Conservation (phyloP, 2,888 invertebrate genomes). For the Nemotelus nigrinus region DNA sequence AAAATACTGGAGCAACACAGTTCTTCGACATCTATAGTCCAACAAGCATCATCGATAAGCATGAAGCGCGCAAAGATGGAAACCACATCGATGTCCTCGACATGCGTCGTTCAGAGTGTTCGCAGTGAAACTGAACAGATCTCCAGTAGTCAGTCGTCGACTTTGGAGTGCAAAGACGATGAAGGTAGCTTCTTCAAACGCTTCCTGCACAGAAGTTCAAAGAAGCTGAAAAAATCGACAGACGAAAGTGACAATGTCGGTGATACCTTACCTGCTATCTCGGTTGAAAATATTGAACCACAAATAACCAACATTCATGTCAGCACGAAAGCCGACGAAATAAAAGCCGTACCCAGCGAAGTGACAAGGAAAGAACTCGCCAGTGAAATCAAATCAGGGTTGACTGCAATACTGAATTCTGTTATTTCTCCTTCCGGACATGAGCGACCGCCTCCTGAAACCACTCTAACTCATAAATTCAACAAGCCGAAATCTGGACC, state of each 20-base stretch:
- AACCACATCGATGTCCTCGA: constrained; percentile 33
- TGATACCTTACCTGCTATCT: constrained; percentile 50
- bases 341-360: constrained; percentile 63
- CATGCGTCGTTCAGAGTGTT: constrained; percentile 38
- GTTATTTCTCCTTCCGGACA: constrained; percentile 52
- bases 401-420: constrained; percentile 58
- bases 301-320: constrained; percentile 35
- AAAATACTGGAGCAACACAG: constrained; percentile 57
- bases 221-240: constrained; percentile 71
- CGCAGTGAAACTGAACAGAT: constrained; percentile 39
- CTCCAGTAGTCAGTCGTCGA: constrained; percentile 34
- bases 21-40: constrained; percentile 46
- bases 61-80: constrained; percentile 53
- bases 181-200: constrained; percentile 73
- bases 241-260: constrained; percentile 59
- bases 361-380: constrained; percentile 61
- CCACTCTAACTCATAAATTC: constrained; percentile 67
- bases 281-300: constrained; percentile 1
- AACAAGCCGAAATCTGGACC: constrained; percentile 66
- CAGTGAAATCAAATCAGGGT: constrained; percentile 58
- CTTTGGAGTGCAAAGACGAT: constrained; percentile 53
- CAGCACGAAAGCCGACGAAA: constrained; percentile 59
- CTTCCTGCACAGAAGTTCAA: constrained; percentile 75
- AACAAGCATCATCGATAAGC: constrained; percentile 22
- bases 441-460: constrained; percentile 54